Base-by-base conservation (phyloP, 2,797 vertebrate species). In the Percopsis omiscomaycus region DNA sequence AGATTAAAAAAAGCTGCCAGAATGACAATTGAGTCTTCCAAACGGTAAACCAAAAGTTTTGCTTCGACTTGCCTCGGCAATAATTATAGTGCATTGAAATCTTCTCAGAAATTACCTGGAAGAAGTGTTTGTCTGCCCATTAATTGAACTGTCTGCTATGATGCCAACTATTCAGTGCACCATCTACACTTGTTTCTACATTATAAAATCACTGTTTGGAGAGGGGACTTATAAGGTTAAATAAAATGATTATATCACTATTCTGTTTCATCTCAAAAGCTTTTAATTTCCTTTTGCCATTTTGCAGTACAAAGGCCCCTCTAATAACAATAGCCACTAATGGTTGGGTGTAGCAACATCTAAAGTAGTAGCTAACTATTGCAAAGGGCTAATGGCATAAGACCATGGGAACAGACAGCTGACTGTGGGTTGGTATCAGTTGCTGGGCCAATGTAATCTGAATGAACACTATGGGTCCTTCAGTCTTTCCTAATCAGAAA, bases 21-120 rank as follows among this genome's bases (percentile, higher is more conserved):
- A 78, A 81, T 86, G 83, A 74, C 84, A 86, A 89, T 55, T 66
- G 82, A 90, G 85, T 78, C 84, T 86, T 89, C 75, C 84, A 83
- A 75, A 87, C 76, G 14, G 82, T 69, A 84, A 79, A 73, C 68
- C 79, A 77, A 88, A 86, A 82, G 12, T 16, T 66, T 74, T 59
- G 63, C 72, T 89, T 89, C 81, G 74, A 86, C 77, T 64, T 74
- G 73, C 15, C 46, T 57, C 82, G 78, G 74, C 64, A 80, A 86
- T 82, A 83, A 84, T 61, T 64, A 71, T 49, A 65, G 73, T 29
- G 68, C 64, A 72, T 73, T 71, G 69, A 73, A 82, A 81, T 74
- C 66, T 71, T 78, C 53, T 85, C 77, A 72, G 67, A 77, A 80
- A 83, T 83, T 59, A 75, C 64, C 59, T 16, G 28, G 68, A 77